Percentiles rank a stretch among this genome's conserved stretches.
Conservation (phyloP, 64 coral and sea anemone species). For the Anthopleura sola region DNA sequence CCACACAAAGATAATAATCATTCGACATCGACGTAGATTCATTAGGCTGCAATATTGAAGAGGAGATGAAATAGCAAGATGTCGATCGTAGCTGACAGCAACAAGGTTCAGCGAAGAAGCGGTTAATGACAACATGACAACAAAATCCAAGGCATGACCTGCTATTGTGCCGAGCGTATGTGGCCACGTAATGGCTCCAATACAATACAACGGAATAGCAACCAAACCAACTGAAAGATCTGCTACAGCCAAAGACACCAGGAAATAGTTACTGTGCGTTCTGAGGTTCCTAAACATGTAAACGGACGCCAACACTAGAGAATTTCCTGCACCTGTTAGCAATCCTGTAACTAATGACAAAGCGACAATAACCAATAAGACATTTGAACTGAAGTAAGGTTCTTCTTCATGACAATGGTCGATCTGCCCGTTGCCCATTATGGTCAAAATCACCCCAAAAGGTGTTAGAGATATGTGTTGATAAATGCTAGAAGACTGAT, state of each 20-base stretch:
- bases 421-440: not conserved
- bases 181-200: constrained; percentile 39
- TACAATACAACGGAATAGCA: constrained; percentile 56
- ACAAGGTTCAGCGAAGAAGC: constrained; percentile 34
- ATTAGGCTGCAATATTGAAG: constrained; percentile 22
- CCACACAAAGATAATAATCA: constrained; percentile 16
- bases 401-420: not conserved
- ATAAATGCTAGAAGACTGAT: not conserved
- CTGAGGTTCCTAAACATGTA: constrained; percentile 33
- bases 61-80: constrained; percentile 16
- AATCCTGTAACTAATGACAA: constrained; percentile 22
- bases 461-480: not conserved
- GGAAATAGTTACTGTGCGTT: constrained; percentile 61
- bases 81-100: constrained; percentile 35
- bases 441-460: not conserved
- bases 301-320: constrained; percentile 52
- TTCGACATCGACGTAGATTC: not conserved
- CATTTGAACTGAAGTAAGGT: not conserved
- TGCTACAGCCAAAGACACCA: constrained; percentile 56
- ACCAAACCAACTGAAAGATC: constrained; percentile 62
- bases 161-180: not conserved
- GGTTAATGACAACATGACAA: constrained; percentile 28
- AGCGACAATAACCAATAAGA: not conserved
- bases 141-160: constrained; percentile 13
- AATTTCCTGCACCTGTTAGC: constrained; percentile 37